Evolutionary conservation across 2,113 vertebrate species (phyloP).

Genomic region (Austrofundulus limnaeus): DNA sequence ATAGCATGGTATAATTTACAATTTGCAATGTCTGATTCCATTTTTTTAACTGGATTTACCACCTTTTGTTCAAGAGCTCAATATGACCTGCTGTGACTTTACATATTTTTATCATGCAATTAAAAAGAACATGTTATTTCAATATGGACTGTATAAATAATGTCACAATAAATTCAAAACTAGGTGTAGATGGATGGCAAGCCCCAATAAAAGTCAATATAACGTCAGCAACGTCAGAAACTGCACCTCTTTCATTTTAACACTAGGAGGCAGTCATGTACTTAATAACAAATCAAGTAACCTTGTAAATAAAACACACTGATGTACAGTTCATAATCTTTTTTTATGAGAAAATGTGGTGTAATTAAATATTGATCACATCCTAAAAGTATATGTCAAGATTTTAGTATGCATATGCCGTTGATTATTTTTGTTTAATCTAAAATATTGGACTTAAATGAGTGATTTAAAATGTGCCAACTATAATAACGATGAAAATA

Average conservation of each 20-base stretch:
- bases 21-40: not conserved
- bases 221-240: not conserved
- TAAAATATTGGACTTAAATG: too few relatives aligned
- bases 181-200: too few relatives aligned
- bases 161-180: not conserved
- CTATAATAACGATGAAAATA: conserved; percentile 4
- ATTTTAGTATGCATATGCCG: not conserved
- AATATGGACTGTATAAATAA: too few relatives aligned
- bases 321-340: not conserved
- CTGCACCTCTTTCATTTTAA: conserved; percentile 35
- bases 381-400: not conserved
- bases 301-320: not conserved
- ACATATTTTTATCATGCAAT: too few relatives aligned
- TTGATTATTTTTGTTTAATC: not conserved
- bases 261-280: conserved; percentile 53
- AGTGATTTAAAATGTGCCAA: not conserved
- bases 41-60: not conserved
- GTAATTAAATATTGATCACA: not conserved
- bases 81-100: not conserved
- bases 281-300: conserved; percentile 7
- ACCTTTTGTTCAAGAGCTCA: not conserved
- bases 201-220: not conserved
- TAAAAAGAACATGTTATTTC: too few relatives aligned
- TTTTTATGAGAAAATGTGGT: not conserved
- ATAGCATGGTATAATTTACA: too few relatives aligned